Percentiles rank a stretch among this genome's conserved stretches.
Evolutionary conservation across 1,140 invertebrate species (phyloP).

Genomic region (Ips nitidus): DNA sequence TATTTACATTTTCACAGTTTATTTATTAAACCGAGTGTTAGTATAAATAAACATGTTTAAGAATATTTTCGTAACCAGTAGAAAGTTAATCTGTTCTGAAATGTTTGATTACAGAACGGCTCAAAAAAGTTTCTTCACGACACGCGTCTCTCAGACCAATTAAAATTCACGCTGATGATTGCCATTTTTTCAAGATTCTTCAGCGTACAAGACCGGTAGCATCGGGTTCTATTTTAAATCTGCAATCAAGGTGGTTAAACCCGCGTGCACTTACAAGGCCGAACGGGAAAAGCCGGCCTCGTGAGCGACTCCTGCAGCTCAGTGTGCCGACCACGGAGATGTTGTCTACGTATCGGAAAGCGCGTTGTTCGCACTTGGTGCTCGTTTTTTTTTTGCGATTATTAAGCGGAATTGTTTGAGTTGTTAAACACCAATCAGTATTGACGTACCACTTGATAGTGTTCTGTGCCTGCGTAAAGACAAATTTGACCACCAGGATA

Average conservation of each 20-base stretch:
- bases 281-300: slow-evolving; percentile 3
- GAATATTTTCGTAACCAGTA: too few relatives aligned
- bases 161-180: neutral
- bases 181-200: neutral
- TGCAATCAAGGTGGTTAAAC: slow-evolving; percentile 29
- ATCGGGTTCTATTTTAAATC: slow-evolving; percentile 23
- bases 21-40: too few relatives aligned
- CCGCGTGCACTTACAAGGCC: slow-evolving; percentile 28
- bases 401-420: neutral
- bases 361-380: slow-evolving; percentile 13
- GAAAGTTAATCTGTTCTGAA: too few relatives aligned
- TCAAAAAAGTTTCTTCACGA: too few relatives aligned
- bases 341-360: slow-evolving; percentile 5
- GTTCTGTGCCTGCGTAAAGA: neutral
- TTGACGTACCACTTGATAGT: neutral
- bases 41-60: too few relatives aligned
- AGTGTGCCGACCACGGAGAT: slow-evolving; percentile 11
- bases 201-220: neutral
- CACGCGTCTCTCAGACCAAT: too few relatives aligned
- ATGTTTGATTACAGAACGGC: too few relatives aligned
- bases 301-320: slow-evolving; percentile 14
- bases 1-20: too few relatives aligned
- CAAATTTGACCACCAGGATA: neutral
- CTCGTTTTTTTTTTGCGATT: slow-evolving; percentile 8
- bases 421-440: slow-evolving; percentile 3